Evolutionary conservation across 2,888 invertebrate species (phyloP).

Genomic region (Cartodere bifasciata): DNA sequence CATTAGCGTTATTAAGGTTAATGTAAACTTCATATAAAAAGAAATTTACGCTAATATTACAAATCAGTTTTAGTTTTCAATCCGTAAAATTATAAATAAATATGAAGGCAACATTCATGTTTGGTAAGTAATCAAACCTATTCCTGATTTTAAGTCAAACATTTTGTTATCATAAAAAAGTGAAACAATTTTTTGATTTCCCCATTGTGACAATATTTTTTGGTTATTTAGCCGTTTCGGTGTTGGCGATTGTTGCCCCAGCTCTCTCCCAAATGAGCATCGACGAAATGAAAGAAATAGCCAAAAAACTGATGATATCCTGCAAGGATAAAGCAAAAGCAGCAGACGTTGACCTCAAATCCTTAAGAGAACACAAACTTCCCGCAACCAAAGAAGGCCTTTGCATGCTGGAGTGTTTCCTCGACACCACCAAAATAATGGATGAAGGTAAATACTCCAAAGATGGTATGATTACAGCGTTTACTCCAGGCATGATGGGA

Average conservation of each 20-base stretch:
- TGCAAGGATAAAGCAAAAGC: conserved; percentile 28
- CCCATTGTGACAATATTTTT: conserved; percentile 35
- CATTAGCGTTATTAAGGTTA: too few species aligned
- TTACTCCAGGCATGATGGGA: conserved; percentile 23
- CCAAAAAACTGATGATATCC: conserved; percentile 17
- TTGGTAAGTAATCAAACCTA: too few species aligned
- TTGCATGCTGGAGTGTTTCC: conserved; percentile 29
- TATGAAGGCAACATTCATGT: too few species aligned
- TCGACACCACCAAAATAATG: conserved; percentile 26
- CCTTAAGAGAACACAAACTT: conserved; percentile 21
- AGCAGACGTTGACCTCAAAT: conserved; percentile 25
- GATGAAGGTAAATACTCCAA: conserved; percentile 27
- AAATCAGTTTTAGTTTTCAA: too few species aligned
- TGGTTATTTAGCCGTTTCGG: too few species aligned
- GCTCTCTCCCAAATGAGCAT: conserved; percentile 6
- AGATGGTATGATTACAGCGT: conserved; percentile 23
- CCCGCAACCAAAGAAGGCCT: conserved; percentile 26
- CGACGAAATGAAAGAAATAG: conserved; percentile 17
- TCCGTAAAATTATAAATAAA: too few species aligned
- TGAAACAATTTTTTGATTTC: conserved; percentile 29
- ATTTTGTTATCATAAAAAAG: conserved; percentile 27
- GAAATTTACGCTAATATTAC: too few species aligned
- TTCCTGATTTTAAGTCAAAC: too few species aligned
- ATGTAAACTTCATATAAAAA: too few species aligned
- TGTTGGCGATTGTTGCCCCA: too few species aligned